Evolutionary conservation across 1,140 invertebrate species (phyloP), one percentile per base, ranked within the genome.

Genomic region (Melitaea cinxia): DNA sequence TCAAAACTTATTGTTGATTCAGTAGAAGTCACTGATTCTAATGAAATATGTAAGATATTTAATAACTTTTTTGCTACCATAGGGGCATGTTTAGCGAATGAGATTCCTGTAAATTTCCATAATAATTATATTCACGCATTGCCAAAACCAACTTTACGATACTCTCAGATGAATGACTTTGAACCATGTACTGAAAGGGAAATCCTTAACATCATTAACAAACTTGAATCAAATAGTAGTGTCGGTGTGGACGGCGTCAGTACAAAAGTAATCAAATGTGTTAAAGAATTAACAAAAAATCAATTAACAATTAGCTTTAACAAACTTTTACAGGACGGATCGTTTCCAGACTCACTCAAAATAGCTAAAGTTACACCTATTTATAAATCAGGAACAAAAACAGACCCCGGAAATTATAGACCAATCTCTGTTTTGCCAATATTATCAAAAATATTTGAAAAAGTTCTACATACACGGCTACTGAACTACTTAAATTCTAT

Each of bases 401-500:
- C 60, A 4, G 62, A 65, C 12, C 62, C 62, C 17, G 54, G 54
- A 15, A 65, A 57, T 37, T 65, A 57, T 33, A 26, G 62, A 37
- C 62, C 62, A 4, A 57, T 57, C 5, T 65, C 62, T 5, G 62
- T 65, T 17, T 39, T 65, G 9, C 54, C 54, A 14, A 24, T 39
- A 10, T 17, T 65, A 0, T 64, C 42, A 14, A 64, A 64, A 37
- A 49, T 64, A 2, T 37, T 64, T 23, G 62, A 64, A n/a, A 56
- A 49, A 24, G 24, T 56, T 24, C 2, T 56, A 50, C 17, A 50
- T 26, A 57, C 14, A 9, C 35, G 62, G 1, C 24, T 57, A 7
- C 17, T 23, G 35, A 12, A 55, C n/a, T 49, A 64, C 21, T 15
- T 64, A 23, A 23, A 33, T 26, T 9, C 3, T 33, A 37, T 55